These are phyloP conservation scores for Aegithalos caudatus DNA, from an alignment of 2,113 vertebrate genomes.

Conservation along the genomic window DNA sequence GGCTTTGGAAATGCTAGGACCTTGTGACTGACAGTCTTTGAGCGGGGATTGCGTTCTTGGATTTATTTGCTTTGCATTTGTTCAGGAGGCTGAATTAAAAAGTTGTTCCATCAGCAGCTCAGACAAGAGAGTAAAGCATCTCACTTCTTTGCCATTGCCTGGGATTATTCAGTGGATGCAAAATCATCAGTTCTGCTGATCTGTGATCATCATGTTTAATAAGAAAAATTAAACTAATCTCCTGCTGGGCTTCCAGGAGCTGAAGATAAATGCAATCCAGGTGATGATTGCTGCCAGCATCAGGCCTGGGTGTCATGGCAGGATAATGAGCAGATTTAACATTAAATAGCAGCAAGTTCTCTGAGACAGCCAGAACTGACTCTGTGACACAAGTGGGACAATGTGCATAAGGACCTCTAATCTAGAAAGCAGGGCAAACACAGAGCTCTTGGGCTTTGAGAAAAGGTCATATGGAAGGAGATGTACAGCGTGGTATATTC, in stretches of 20 bases:
- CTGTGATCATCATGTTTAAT: not conserved
- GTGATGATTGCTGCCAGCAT: not conserved
- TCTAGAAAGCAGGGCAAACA: fast-evolving
- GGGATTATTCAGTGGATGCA: not conserved
- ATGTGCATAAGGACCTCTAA: not conserved
- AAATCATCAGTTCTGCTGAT: slow-evolving; percentile 4
- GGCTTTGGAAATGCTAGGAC: not conserved
- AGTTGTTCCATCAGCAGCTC: slow-evolving; percentile 20
- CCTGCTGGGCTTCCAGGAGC: not conserved
- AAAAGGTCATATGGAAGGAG: not conserved
- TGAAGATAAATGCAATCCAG: not conserved
- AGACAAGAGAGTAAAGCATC: not conserved
- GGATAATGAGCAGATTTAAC: not conserved
- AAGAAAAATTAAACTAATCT: not conserved
- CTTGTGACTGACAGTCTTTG: not conserved
- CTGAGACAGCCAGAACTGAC: not conserved
- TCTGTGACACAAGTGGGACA: not conserved
- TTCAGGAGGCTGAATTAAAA: slow-evolving; percentile 12
- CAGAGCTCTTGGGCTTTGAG: not conserved
- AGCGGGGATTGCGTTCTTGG: not conserved
- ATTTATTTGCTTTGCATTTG: slow-evolving; percentile 19
- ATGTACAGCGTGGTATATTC: fast-evolving
- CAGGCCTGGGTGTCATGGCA: not conserved
- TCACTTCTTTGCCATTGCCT: not conserved
- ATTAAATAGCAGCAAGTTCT: not conserved